Evolutionary conservation across 2,113 vertebrate genomes (phyloP).

Genomic region (Ivindomyrus marchei): DNA sequence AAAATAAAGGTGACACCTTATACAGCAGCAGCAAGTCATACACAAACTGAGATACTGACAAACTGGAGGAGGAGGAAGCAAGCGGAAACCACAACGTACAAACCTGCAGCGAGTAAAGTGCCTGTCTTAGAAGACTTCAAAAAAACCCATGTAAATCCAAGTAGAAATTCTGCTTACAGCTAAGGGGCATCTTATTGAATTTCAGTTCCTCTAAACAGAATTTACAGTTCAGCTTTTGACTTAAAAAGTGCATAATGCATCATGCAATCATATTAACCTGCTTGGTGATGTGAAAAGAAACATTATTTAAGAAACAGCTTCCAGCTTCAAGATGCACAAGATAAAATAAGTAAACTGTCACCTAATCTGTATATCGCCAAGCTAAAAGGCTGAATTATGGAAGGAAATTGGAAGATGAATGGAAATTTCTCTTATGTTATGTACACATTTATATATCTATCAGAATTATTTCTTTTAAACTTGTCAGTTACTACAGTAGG

Average conservation of each 20-base stretch:
- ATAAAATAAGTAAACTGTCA: background rate
- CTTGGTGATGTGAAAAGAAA: background rate
- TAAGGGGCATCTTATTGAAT: too few species aligned
- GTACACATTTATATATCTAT: background rate
- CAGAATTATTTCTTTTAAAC: background rate
- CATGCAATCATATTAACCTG: background rate
- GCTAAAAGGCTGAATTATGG: background rate
- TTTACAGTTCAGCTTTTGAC: background rate
- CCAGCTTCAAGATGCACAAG: background rate
- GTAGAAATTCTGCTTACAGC: background rate
- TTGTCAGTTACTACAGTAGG: background rate
- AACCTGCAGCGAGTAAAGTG: constrained; percentile 5
- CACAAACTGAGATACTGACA: constrained; percentile 2
- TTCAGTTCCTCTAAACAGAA: background rate
- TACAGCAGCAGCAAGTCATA: constrained; percentile 14
- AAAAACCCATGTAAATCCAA: background rate
- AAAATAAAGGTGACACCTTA: background rate
- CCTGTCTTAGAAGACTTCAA: background rate
- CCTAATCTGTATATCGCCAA: background rate
- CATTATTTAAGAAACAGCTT: background rate
- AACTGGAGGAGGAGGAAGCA: constrained; percentile 18
- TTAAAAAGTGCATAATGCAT: background rate
- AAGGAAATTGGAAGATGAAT: background rate
- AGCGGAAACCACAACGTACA: constrained; percentile 18
- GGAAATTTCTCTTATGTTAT: background rate